A percentile compares a stretch with the other conserved stretches of the same genome.
These are phyloP conservation scores for Druon quercuslanigerum DNA, from an alignment of 1,140 invertebrate genomes.

Conservation along the genomic window DNA sequence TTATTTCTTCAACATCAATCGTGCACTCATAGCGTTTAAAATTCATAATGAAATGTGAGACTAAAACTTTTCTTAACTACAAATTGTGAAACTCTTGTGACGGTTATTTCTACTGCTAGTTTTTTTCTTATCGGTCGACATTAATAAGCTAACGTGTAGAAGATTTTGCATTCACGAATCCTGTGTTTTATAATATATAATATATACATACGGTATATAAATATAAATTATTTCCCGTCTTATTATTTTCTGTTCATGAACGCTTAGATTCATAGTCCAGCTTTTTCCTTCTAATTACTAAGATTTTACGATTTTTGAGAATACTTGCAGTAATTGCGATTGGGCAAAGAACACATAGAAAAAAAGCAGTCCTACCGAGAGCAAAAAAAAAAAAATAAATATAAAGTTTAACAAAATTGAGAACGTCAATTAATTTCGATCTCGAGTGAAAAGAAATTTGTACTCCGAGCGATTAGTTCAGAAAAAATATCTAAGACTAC, in stretches of 20 bases:
- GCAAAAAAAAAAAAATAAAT: background rate
- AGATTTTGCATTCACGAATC: constrained; percentile 29
- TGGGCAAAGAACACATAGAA: constrained; percentile 44
- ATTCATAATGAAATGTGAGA: background rate
- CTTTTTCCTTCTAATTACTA: constrained; percentile 43
- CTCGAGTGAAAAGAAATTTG: background rate
- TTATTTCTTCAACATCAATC: constrained; percentile 10
- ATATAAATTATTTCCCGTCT: constrained; percentile 59
- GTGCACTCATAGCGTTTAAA: constrained; percentile 8
- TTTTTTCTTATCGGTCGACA: background rate
- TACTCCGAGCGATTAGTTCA: background rate
- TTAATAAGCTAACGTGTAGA: constrained; percentile 11
- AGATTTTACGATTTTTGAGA: constrained; percentile 47
- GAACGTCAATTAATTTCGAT: background rate
- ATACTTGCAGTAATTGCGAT: constrained; percentile 35
- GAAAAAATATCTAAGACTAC: background rate
- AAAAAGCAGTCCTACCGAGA: constrained; percentile 9
- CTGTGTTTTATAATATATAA: constrained; percentile 6
- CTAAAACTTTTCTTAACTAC: constrained; percentile 13
- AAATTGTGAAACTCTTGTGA: constrained; percentile 24
- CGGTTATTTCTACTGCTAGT: constrained; percentile 27
- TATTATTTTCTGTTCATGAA: constrained; percentile 31
- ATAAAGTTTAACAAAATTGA: background rate
- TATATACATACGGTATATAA: constrained; percentile 48
- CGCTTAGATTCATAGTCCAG: constrained; percentile 31